Evolutionary conservation across 2,797 vertebrate species (phyloP).

Genomic region (Takifugu rubripes): DNA sequence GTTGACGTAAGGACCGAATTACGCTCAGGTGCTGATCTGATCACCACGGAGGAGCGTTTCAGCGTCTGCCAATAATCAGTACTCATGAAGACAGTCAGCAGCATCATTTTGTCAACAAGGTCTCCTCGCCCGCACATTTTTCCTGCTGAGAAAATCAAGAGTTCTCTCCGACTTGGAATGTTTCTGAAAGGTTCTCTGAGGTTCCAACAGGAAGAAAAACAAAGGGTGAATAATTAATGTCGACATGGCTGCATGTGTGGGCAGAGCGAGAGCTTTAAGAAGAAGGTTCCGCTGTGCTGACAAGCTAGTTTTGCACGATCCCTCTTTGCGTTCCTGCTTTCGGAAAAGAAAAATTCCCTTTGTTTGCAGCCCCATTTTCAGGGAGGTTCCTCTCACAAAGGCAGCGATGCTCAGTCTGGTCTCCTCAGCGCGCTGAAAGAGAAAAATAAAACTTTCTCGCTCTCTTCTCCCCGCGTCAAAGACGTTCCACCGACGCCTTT

Average conservation of each 20-base stretch:
- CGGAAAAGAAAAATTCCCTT: conserved; percentile 20
- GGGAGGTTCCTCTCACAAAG: conserved; percentile 10
- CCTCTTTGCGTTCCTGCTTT: conserved; percentile 16
- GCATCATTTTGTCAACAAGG: too few relatives aligned
- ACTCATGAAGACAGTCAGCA: too few relatives aligned
- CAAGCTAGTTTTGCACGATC: conserved; percentile 24
- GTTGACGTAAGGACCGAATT: not conserved
- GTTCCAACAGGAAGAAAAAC: conserved; percentile 7
- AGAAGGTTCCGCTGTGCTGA: conserved; percentile 33
- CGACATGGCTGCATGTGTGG: conserved; percentile 21
- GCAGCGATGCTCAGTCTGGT: not conserved
- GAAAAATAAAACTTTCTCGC: not conserved
- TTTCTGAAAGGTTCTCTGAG: conserved; percentile 6
- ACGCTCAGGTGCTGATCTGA: not conserved
- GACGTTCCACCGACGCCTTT: not conserved
- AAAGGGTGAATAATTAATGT: conserved; percentile 34
- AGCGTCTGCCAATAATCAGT: not conserved
- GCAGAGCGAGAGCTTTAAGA: conserved; percentile 29
- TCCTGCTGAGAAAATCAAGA: not conserved
- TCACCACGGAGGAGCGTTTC: not conserved
- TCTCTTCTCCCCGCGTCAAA: not conserved
- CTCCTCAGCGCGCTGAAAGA: not conserved
- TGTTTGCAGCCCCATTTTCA: conserved; percentile 1
- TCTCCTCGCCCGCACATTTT: not conserved
- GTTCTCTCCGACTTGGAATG: conserved; percentile 8